phyloP scores from a whole-genome alignment of 2,797 vertebrate genomes.

The Gambusia yucatana region DNA sequence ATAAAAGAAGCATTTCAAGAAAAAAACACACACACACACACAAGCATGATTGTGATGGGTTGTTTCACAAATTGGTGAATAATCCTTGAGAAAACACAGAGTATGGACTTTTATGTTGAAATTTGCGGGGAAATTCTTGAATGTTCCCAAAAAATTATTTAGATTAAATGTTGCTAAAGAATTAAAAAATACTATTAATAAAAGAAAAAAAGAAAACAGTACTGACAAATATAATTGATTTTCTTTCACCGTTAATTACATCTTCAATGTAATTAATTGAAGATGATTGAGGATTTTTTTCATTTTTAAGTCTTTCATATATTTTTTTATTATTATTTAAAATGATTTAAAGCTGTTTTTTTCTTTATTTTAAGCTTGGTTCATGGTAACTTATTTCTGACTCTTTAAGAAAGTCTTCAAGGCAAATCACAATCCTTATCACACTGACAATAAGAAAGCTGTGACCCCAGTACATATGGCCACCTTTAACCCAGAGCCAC shows the following conservation, averaged over 20 bases:
- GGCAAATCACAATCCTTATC: not conserved
- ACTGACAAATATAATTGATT: not conserved
- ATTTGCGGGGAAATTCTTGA: not conserved
- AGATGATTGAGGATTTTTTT: too few relatives aligned
- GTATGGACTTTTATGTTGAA: constrained; percentile 2
- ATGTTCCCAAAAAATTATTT: not conserved
- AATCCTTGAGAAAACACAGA: constrained; percentile 7
- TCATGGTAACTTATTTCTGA: not conserved
- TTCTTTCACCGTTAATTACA: not conserved
- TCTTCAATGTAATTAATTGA: too few relatives aligned
- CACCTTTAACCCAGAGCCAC: constrained; percentile 50
- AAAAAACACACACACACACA: constrained; percentile 69
- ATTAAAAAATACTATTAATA: not conserved
- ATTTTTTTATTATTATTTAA: not conserved
- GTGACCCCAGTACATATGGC: constrained; percentile 10
- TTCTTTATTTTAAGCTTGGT: not conserved
- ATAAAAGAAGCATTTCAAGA: constrained; percentile 74
- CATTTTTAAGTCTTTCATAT: too few relatives aligned
- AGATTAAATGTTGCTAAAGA: not conserved
- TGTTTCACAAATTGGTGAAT: constrained; percentile 74
- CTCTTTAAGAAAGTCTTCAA: not conserved
- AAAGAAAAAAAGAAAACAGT: not conserved
- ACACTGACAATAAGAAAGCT: not conserved
- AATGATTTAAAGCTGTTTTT: not conserved
- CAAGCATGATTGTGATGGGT: constrained; percentile 88